Base-by-base conservation (phyloP, 2,113 vertebrate species). In the Calcarius ornatus region DNA sequence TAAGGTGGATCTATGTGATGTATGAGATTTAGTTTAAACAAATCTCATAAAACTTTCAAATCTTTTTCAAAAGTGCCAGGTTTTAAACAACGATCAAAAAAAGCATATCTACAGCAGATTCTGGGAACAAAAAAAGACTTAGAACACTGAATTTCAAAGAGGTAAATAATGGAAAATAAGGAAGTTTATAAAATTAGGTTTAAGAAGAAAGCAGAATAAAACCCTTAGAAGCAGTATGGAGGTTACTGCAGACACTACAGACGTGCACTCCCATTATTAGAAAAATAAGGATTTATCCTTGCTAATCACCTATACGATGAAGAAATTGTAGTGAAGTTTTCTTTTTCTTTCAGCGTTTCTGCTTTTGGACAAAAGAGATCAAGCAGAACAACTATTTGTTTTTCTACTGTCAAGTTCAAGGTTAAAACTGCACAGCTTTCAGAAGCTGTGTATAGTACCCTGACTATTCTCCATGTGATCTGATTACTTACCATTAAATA, bases 401-500 rank as follows among this genome's bases (percentile, higher is more conserved):
- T 84, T 63, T 22, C 45, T 86, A 25, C 42, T 28, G 56, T 69
- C 0, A 0, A 63, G 31, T 38, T 93, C 76, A 92, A 93, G 64
- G 86, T 84, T 93, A 92, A 83, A 78, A 83, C 35, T 53, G 28
- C 19, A 50, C 15, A 65, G 63, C 8, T 81, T 81, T 91, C 51
- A 68, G 69, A 78, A 83, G 68, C 9, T 80, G 18, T 22, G 37
- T 65, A 6, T 59, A 27, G 65, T 65, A 76, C 14, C 12, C 31
- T 54, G 45, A 73, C 28, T 82, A 14, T 66, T 85, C 54, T 59
- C 59, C 27, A 59, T 56, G 18, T 61, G 63, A 90, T 92, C 81
- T 76, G 54, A 76, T 79, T 86, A 83, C 42, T 77, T 63, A 73
- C 48, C 70, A 82, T 93, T 93, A 95, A 86, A 88, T 77, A 90